Percentiles rank a stretch among this genome's conserved stretches.
These are phyloP conservation scores for Leuciscus waleckii DNA, from an alignment of 2,797 vertebrate species.

Conservation along the genomic window DNA sequence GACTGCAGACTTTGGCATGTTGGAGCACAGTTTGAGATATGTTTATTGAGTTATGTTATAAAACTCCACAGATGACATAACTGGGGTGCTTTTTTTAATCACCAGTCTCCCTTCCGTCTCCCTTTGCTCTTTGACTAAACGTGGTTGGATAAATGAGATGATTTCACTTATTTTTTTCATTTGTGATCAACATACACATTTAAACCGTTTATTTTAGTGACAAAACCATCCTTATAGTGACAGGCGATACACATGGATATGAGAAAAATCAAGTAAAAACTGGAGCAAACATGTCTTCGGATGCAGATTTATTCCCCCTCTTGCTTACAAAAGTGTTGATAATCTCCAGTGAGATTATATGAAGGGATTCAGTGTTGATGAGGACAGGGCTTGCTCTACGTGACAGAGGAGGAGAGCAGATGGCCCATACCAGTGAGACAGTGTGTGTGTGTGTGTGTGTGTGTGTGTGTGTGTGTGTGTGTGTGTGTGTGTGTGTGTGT, in stretches of 20 bases:
- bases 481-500: too few species aligned
- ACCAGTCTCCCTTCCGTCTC: background rate
- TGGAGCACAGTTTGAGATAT: background rate
- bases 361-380: slow-evolving; percentile 22
- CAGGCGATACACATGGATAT: background rate
- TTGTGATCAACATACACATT: background rate
- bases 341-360: slow-evolving; percentile 36
- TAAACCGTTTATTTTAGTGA: background rate
- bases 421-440: slow-evolving; percentile 24
- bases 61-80: background rate
- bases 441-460: background rate
- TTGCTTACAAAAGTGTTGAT: slow-evolving; percentile 32
- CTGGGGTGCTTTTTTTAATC: background rate
- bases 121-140: background rate
- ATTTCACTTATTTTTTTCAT: background rate
- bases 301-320: background rate
- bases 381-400: background rate
- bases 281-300: background rate
- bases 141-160: background rate
- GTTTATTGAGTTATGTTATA: background rate
- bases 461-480: background rate
- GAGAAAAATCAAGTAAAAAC: background rate
- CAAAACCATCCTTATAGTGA: background rate
- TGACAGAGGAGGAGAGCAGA: slow-evolving; percentile 38
- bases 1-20: background rate